Percentiles rank a stretch among this genome's conserved stretches.
phyloP scores from a whole-genome alignment of 2,888 invertebrate genomes.

The Latrodectus elegans region DNA sequence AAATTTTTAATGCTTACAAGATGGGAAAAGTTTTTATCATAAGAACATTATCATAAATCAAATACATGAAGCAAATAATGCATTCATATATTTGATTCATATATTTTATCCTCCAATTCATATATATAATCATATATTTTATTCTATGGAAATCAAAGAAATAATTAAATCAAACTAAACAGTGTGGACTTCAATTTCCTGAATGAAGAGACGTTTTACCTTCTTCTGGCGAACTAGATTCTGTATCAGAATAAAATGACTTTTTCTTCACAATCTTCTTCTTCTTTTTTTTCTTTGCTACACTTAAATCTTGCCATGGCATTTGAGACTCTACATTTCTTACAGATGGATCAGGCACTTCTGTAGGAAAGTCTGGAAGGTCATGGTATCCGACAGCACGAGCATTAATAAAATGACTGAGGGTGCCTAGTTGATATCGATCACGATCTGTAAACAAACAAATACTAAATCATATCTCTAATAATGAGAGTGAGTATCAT shows the following conservation, averaged over 20 bases:
- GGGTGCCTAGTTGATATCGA: constrained; percentile 92
- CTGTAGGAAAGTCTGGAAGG: constrained; percentile 87
- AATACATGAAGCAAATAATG: too few species aligned
- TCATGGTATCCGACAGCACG: constrained; percentile 91
- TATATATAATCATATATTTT: too few species aligned
- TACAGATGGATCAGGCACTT: constrained; percentile 83
- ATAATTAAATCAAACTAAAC: too few species aligned
- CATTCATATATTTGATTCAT: too few species aligned
- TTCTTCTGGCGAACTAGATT: constrained; percentile 72
- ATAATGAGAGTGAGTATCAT: not conserved
- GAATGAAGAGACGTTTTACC: constrained; percentile 7
- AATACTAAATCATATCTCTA: not conserved
- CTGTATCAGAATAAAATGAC: constrained; percentile 81
- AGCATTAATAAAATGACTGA: constrained; percentile 94
- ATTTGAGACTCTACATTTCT: constrained; percentile 82
- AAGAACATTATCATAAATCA: too few species aligned
- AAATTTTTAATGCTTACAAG: too few species aligned
- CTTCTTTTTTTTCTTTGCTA: constrained; percentile 71
- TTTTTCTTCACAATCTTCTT: constrained; percentile 78
- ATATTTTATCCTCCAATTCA: too few species aligned
- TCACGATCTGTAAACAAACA: constrained; percentile 81
- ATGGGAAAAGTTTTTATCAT: too few species aligned
- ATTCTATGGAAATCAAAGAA: too few species aligned
- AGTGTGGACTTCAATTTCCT: too few species aligned
- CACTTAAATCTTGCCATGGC: constrained; percentile 70